These are phyloP conservation scores for Molossus molossus DNA, from an alignment of 2,797 vertebrate species.

Conservation along the genomic window DNA sequence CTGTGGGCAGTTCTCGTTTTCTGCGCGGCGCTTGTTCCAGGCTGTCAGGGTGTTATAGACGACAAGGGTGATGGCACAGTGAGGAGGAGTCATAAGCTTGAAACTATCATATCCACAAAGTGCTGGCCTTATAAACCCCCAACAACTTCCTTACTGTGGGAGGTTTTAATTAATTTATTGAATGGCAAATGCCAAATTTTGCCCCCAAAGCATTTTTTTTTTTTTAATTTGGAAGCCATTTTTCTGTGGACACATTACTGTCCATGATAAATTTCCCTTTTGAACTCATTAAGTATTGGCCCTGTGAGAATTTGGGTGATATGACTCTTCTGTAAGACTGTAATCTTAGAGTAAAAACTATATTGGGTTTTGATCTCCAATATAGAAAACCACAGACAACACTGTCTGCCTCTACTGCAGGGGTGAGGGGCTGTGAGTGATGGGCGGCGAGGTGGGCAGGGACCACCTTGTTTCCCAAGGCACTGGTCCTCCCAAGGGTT, in stretches of 20 bases:
- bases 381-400: not conserved
- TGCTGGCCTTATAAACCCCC: not conserved
- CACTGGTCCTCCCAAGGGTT: not conserved
- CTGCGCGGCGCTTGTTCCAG: not conserved
- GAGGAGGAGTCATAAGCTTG: not conserved
- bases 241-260: not conserved
- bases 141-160: not conserved
- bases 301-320: not conserved
- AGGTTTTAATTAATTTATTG: conserved; percentile 22
- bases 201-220: not conserved
- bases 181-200: conserved; percentile 15
- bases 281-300: not conserved
- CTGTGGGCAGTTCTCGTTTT: not conserved
- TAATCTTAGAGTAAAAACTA: not conserved
- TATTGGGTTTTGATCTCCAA: not conserved
- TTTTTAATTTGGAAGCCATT: conserved; percentile 1
- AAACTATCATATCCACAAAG: not conserved
- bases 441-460: not conserved
- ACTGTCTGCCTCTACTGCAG: not conserved
- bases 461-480: not conserved
- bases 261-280: not conserved
- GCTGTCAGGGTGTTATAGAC: not conserved
- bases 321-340: not conserved
- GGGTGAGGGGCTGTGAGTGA: not conserved
- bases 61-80: not conserved